These are phyloP conservation scores for Ectemnius continuus DNA, from an alignment of 2,888 invertebrate genomes.

Conservation along the genomic window DNA sequence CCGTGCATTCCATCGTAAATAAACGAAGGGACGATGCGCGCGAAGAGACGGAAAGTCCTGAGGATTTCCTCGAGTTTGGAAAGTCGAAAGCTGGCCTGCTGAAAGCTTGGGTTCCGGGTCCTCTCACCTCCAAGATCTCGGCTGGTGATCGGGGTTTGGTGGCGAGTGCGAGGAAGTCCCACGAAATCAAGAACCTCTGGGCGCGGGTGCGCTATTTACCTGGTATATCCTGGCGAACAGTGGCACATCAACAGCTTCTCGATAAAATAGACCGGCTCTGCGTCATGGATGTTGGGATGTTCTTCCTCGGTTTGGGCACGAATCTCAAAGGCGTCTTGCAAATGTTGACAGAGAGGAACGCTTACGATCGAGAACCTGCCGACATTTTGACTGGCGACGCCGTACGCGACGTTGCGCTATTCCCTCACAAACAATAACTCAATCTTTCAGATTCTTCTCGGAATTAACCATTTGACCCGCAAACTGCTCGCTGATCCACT, in stretches of 20 bases:
- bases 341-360: constrained; percentile 67
- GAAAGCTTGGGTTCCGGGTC: too few relatives aligned
- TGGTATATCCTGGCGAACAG: constrained; percentile 2
- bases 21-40: neutral
- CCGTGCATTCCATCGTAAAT: neutral
- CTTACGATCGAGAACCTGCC: constrained; percentile 69
- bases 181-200: neutral
- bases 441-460: neutral
- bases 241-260: neutral
- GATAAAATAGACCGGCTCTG: constrained; percentile 21
- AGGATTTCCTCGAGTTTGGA: too few relatives aligned
- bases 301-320: constrained; percentile 14
- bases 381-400: constrained; percentile 74
- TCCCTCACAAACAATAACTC: constrained; percentile 40
- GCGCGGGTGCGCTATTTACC: constrained; percentile 6
- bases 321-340: constrained; percentile 38
- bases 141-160: neutral
- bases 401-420: constrained; percentile 69
- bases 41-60: neutral
- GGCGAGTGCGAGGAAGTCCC: neutral
- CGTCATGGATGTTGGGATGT: constrained; percentile 36
- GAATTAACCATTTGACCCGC: neutral
- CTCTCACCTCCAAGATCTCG: neutral
- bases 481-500: neutral
- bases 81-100: too few relatives aligned